Evolutionary conservation across 2,888 invertebrate genomes (phyloP), one percentile per base, ranked within the genome.

Genomic region (Amblyjoppa fuscipennis): DNA sequence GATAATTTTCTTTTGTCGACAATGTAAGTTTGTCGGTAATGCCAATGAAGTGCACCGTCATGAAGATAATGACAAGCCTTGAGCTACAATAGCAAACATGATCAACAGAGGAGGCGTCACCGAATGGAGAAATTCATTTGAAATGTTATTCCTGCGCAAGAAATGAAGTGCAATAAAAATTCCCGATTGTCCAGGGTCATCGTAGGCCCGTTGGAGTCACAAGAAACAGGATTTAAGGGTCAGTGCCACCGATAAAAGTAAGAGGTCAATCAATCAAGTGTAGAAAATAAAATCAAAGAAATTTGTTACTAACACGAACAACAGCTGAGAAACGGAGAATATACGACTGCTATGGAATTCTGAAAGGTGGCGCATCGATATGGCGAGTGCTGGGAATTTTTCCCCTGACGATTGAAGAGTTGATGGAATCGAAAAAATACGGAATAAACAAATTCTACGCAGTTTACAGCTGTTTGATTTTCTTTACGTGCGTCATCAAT

Each of bases 361-460:
- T 86, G 28, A 81, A 83, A 16, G 80, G 70, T 25, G 81, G 81
- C 16, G 73, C 80, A 4, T 68, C 66, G 69, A 81, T 87, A 45
- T 87, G 87, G 87, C 86, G 85, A 6, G 0, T 80, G 9, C 7
- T 68, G 3, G 86, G 83, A 59, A 28, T 81, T 16, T 88, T 88
- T 61, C 86, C 87, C 6, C 61, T 83, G 9, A 76, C 69, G n/a
- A 51, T 88, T 11, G 34, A 28, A 1, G 25, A 38, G 7, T 31
- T 73, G 5, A 49, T 56, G 28, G 76, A 74, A n/a, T 38, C 13
- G 13, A 81, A 71, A 53, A 79, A 64, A 81, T 88, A 81, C 16
- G 41, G 16, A 0, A 38, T 81, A 13, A 81, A 76, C 38, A 85
- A 79, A 79, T 77, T 71, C 28, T 69, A 71, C 45, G 70, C 71